Base-by-base conservation (phyloP, 23 tunicate genomes). In the Diplosoma virens region DNA sequence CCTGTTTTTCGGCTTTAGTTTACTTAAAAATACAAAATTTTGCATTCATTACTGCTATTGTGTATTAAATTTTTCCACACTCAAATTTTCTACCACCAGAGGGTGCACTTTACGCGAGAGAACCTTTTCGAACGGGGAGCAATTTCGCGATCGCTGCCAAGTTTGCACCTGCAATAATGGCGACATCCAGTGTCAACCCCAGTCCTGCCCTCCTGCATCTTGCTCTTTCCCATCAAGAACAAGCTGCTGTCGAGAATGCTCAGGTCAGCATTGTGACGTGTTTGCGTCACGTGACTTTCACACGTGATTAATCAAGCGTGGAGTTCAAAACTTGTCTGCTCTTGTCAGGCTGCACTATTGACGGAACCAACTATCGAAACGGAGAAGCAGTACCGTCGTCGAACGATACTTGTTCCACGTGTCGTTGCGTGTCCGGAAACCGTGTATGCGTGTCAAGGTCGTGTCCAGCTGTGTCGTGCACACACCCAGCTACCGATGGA, bases 231-330 rank as follows among this genome's bases (percentile, higher is more conserved):
- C 96, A 20, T 52, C 22, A 11, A 32, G 29, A 30, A 32, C 26
- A 24, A 77, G 74, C 11, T 89, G 96, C 71, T 89, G 96, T 60
- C 35, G 67, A 28, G 37, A 73, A 1, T 89, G 96, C 61, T 68
- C 34, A 58, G 94, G 94, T 87, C 67, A 30, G 65, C 32, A 29
- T 16, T 45, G 63, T 20, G 50, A 41, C 9, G 50, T 9, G 14
- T 14, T 41, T 41, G 9, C 9, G 50, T 41, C 14, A 7, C 50
- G 11, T 14, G 9, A 14, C 9, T 14, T 41, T 41, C 14, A 41
- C 9, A 41, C 9, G 9, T 14, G 9, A 41, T 41, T 9, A 41
- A 41, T 41, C 50, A 9, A 14, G 9, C 50, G 50, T 14, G 50
- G 50, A n/a, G n/a, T n/a, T n/a, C n/a, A n/a, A n/a, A n/a, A n/a